Evolutionary conservation across 2,888 invertebrate genomes (phyloP).

Genomic region (Trachelus tabidus): DNA sequence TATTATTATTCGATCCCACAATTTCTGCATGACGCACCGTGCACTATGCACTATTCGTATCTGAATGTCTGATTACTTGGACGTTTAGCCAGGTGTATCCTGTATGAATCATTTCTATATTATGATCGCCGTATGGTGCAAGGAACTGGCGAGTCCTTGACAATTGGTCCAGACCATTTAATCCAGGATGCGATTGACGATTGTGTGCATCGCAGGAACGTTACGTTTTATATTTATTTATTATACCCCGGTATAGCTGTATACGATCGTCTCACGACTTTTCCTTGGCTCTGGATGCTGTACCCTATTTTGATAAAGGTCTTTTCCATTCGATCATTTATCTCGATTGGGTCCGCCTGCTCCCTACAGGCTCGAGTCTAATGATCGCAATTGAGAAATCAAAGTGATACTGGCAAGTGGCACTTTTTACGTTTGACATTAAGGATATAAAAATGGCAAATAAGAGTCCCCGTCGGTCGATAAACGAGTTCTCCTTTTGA

Average conservation of each 20-base stretch:
- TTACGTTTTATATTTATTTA: neutral
- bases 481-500: neutral
- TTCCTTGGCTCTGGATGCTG: neutral
- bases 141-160: neutral
- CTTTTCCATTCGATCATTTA: slow-evolving; percentile 1
- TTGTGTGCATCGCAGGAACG: neutral
- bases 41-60: neutral
- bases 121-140: neutral
- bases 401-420: neutral
- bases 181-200: neutral
- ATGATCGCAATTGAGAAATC: neutral
- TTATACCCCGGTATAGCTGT: neutral
- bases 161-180: neutral
- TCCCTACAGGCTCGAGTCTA: neutral
- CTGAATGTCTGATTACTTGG: neutral
- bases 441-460: neutral
- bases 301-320: slow-evolving; percentile 1
- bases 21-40: neutral
- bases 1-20: neutral
- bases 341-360: neutral
- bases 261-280: neutral
- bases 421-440: neutral
- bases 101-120: neutral
- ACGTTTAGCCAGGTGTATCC: neutral
- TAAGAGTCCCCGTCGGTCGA: neutral